A percentile compares a stretch with the other conserved stretches of the same genome.
Evolutionary conservation across 2,797 vertebrate genomes (phyloP).

Genomic region (Falco rusticolus): DNA sequence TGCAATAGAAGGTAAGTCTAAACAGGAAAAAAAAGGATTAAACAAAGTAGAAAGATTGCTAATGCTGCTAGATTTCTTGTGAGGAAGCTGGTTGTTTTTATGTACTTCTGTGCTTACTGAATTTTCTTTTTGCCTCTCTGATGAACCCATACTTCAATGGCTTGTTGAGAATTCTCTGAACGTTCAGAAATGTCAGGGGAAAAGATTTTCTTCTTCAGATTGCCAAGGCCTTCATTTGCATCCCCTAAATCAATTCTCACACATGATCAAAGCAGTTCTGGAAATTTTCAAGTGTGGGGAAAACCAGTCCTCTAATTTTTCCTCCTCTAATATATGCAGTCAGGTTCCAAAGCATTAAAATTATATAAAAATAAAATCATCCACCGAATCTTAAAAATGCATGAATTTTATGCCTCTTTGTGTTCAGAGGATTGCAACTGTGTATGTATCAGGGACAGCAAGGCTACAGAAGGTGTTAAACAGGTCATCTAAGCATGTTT

Average conservation of each 20-base stretch:
- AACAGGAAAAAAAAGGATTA: not conserved
- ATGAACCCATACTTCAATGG: slow-evolving; percentile 31
- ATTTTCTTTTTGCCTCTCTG: slow-evolving; percentile 34
- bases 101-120: not conserved
- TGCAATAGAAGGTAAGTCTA: slow-evolving; percentile 2
- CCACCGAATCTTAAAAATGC: not conserved
- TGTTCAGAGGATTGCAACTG: not conserved
- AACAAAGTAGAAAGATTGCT: not conserved
- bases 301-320: not conserved
- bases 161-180: slow-evolving; percentile 55
- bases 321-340: not conserved
- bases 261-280: slow-evolving; percentile 46
- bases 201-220: slow-evolving; percentile 41
- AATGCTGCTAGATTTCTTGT: not conserved
- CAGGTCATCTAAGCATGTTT: not conserved
- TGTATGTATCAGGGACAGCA: not conserved
- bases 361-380: not conserved
- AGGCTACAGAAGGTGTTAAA: not conserved
- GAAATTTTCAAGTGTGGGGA: slow-evolving; percentile 28
- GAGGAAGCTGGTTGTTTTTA: not conserved
- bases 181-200: slow-evolving; percentile 35
- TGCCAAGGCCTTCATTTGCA: slow-evolving; percentile 64
- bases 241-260: slow-evolving; percentile 54
- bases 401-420: not conserved
- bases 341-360: slow-evolving; percentile 25